Percentiles rank a stretch among this genome's conserved stretches.
Conservation (phyloP, 2,888 invertebrate species). For the Zygothrica quintamaculata region DNA sequence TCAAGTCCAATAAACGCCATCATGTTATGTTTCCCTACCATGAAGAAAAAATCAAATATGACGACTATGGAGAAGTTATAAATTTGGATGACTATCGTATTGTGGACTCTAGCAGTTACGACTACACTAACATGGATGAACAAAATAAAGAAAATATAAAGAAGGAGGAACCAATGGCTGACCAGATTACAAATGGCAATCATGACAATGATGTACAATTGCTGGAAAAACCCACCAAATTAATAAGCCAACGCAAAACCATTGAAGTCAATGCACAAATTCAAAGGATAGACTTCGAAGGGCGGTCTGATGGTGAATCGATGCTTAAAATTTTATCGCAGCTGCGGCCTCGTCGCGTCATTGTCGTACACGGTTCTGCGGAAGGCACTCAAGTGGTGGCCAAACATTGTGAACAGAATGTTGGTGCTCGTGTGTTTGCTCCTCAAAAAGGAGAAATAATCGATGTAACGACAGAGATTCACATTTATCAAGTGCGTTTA, state of each 20-base stretch:
- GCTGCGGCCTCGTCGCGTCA: slow-evolving; percentile 92
- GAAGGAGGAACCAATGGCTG: slow-evolving; percentile 70
- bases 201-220: slow-evolving; percentile 79
- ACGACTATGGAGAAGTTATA: slow-evolving; percentile 98
- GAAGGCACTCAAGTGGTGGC: slow-evolving; percentile 89
- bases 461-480: slow-evolving; percentile 98
- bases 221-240: slow-evolving; percentile 95
- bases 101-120: slow-evolving; percentile 87
- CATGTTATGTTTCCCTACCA: slow-evolving; percentile 98
- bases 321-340: slow-evolving; percentile 92
- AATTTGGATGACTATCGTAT: slow-evolving; percentile 96
- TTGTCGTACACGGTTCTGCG: slow-evolving; percentile 90
- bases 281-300: slow-evolving; percentile 98
- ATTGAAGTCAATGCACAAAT: slow-evolving; percentile 93
- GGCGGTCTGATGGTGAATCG: slow-evolving; percentile 94
- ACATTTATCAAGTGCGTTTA: slow-evolving; percentile 98
- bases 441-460: slow-evolving; percentile 92
- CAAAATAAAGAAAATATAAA: slow-evolving; percentile 83
- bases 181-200: slow-evolving; percentile 62
- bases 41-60: slow-evolving; percentile 95
- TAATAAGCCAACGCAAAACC: slow-evolving; percentile 89
- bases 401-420: slow-evolving; percentile 88
- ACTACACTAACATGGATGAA: slow-evolving; percentile 64
- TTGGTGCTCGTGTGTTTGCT: slow-evolving; percentile 91
- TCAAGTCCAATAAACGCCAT: slow-evolving; percentile 94